A percentile compares a stretch with the other conserved stretches of the same genome.
Evolutionary conservation across 2,113 vertebrate genomes (phyloP).

Genomic region (Capricornis sumatraensis): DNA sequence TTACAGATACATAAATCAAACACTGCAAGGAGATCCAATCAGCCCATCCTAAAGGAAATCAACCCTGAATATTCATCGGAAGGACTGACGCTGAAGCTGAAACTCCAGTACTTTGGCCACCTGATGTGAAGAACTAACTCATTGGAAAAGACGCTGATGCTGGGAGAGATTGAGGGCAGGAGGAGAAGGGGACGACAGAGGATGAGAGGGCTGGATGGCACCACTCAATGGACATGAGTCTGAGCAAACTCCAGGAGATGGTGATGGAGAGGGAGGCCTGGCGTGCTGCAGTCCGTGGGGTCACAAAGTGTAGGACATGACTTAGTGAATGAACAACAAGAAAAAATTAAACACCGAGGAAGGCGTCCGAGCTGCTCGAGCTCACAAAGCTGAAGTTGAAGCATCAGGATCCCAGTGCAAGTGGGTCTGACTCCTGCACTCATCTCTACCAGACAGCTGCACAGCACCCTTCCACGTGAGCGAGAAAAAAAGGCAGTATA

Average conservation of each 20-base stretch:
- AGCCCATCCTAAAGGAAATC: not conserved
- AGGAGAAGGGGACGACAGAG: not conserved
- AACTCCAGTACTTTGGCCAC: not conserved
- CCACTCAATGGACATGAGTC: not conserved
- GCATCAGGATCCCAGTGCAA: not conserved
- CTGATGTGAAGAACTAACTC: not conserved
- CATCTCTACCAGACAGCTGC: accelerated
- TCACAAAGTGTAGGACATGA: not conserved
- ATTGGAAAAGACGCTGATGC: not conserved
- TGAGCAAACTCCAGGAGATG: not conserved
- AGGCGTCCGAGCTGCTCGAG: not conserved
- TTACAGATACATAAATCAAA: too few species aligned
- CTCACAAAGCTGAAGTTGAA: not conserved
- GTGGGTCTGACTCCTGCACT: not conserved
- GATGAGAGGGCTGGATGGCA: not conserved
- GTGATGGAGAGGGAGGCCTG: not conserved
- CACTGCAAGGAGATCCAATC: not conserved
- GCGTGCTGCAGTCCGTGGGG: not conserved
- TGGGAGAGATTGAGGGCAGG: not conserved
- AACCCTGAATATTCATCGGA: not conserved
- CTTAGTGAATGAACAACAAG: not conserved
- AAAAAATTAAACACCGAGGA: not conserved
- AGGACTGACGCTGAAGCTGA: not conserved
- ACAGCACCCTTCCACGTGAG: not conserved
- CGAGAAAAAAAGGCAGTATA: accelerated